phyloP scores from a whole-genome alignment of 2,888 invertebrate genomes.

The Drosophila silvestris region DNA sequence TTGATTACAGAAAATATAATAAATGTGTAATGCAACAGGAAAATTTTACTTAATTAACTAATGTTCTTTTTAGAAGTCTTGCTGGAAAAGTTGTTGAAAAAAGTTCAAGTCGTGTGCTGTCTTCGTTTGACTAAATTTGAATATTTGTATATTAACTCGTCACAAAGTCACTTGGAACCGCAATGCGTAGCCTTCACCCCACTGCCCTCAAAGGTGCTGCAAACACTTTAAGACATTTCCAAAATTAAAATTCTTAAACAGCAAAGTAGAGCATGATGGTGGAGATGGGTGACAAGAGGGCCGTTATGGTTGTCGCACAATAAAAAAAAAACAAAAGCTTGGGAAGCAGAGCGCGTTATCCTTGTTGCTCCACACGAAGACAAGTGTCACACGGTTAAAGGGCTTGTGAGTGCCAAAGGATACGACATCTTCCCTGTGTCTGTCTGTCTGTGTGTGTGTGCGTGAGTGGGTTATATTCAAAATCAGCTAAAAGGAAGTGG shows the following conservation, averaged over 20 bases:
- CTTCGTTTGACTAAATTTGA: slow-evolving; percentile 38
- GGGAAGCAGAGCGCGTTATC: slow-evolving; percentile 18
- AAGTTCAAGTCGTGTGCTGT: slow-evolving; percentile 1
- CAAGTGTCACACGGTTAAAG: slow-evolving; percentile 56
- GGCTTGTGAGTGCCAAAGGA: slow-evolving; percentile 54
- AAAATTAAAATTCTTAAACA: slow-evolving; percentile 49
- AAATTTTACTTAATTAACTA: slow-evolving; percentile 23
- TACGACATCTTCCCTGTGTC: slow-evolving; percentile 18
- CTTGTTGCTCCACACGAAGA: slow-evolving; percentile 23
- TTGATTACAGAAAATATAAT: neutral
- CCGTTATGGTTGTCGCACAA: neutral
- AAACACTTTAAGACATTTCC: slow-evolving; percentile 34
- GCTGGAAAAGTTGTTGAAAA: neutral
- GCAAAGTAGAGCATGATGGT: neutral
- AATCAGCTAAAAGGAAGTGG: slow-evolving; percentile 17
- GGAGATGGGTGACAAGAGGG: neutral
- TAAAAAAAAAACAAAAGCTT: slow-evolving; percentile 11
- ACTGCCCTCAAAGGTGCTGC: neutral
- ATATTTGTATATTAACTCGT: slow-evolving; percentile 64
- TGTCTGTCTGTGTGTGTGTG: neutral
- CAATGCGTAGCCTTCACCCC: slow-evolving; percentile 1
- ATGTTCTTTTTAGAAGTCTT: slow-evolving; percentile 4
- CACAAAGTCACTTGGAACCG: slow-evolving; percentile 55
- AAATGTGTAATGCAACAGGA: neutral
- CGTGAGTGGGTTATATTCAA: neutral